Conservation (phyloP, 1,140 invertebrate species). For the Hetaerina americana region DNA sequence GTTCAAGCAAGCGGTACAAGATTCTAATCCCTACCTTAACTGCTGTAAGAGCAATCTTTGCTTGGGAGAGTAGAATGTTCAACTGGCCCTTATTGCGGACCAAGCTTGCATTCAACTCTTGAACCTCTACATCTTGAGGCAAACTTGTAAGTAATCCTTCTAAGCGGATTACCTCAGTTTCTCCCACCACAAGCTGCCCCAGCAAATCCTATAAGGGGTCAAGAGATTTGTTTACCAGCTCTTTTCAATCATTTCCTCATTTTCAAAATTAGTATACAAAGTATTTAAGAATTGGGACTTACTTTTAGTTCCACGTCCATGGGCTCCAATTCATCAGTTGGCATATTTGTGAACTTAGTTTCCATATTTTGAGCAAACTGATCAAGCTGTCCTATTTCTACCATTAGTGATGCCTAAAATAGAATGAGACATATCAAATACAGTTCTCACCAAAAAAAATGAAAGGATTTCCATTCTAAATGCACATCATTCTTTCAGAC, state of each 20-base stretch:
- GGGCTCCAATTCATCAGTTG: slow-evolving; percentile 48
- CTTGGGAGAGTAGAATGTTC: slow-evolving; percentile 40
- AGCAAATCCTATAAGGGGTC: slow-evolving; percentile 39
- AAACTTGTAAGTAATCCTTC: slow-evolving; percentile 35
- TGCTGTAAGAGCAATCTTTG: slow-evolving; percentile 39
- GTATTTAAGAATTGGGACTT: slow-evolving; percentile 17
- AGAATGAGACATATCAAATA: neutral
- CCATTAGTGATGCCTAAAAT: slow-evolving; percentile 46
- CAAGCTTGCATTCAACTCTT: slow-evolving; percentile 32
- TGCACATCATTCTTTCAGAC: too few relatives aligned
- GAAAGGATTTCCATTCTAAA: too few relatives aligned
- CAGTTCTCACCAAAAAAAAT: too few relatives aligned
- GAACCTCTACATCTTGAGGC: slow-evolving; percentile 36
- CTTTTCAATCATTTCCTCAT: too few relatives aligned
- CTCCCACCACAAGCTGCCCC: slow-evolving; percentile 39
- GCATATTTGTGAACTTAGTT: slow-evolving; percentile 45
- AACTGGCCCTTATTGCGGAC: slow-evolving; percentile 37
- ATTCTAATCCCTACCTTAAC: slow-evolving; percentile 35
- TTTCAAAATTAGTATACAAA: too few relatives aligned
- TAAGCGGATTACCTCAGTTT: slow-evolving; percentile 37
- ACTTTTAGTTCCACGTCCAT: slow-evolving; percentile 56
- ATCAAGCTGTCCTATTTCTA: slow-evolving; percentile 48
- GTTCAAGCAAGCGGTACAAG: too few relatives aligned
- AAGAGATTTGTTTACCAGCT: slow-evolving; percentile 7
- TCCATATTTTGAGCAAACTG: slow-evolving; percentile 47